These are phyloP conservation scores for Cephalopterus ornatus DNA, from an alignment of 2,113 vertebrate genomes.

Conservation along the genomic window DNA sequence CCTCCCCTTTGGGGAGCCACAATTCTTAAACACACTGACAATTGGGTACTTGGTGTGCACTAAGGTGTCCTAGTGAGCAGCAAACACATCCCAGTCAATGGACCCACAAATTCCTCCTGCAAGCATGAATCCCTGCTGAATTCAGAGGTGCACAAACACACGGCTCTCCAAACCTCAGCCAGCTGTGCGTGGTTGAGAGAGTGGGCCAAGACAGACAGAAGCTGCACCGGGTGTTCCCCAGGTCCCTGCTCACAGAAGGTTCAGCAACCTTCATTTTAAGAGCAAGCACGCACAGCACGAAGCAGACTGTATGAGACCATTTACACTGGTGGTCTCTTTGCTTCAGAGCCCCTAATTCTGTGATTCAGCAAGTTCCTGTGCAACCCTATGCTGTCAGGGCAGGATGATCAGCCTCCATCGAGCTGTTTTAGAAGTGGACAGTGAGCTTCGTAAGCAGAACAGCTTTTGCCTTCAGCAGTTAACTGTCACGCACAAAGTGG, in stretches of 20 bases:
- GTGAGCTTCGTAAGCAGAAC: background rate
- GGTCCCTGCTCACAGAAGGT: background rate
- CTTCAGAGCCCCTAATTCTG: background rate
- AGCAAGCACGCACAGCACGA: background rate
- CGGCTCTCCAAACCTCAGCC: background rate
- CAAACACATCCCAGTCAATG: background rate
- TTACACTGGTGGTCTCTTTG: background rate
- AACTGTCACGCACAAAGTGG: background rate
- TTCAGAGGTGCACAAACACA: background rate
- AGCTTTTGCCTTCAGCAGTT: background rate
- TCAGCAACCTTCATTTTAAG: background rate
- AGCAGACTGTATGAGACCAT: background rate
- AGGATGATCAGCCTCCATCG: background rate
- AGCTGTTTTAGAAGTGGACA: background rate
- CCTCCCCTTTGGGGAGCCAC: background rate
- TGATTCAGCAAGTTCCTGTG: background rate
- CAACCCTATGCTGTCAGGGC: background rate
- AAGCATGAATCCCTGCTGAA: background rate
- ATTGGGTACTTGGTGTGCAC: background rate
- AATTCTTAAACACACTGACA: background rate
- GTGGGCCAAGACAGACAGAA: background rate
- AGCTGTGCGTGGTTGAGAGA: background rate
- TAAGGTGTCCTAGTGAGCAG: fast-evolving
- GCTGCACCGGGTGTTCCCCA: background rate
- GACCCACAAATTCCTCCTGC: background rate